phyloP scores from a whole-genome alignment of 2,888 invertebrate genomes.

The Drosophila setosimentum region DNA sequence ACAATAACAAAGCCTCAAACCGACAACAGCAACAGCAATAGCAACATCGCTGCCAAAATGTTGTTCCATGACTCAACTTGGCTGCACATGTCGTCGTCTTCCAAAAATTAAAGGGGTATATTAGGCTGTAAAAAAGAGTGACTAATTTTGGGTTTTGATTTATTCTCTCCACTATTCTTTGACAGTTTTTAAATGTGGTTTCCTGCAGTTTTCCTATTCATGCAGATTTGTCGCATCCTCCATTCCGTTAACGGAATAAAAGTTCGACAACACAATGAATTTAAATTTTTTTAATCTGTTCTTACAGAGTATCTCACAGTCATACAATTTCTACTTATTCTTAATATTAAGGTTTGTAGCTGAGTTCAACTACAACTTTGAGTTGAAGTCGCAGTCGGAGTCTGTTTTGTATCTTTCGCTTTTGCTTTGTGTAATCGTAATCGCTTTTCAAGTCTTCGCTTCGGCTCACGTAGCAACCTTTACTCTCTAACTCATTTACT shows the following conservation, averaged over 20 bases:
- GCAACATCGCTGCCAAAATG: slow-evolving; percentile 36
- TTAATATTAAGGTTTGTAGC: slow-evolving; percentile 7
- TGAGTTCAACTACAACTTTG: slow-evolving; percentile 27
- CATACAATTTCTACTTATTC: background rate
- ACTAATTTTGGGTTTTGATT: background rate
- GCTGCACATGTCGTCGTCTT: slow-evolving; percentile 29
- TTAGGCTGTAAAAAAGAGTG: background rate
- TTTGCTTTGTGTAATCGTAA: slow-evolving; percentile 47
- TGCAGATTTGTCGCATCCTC: background rate
- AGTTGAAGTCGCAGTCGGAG: slow-evolving; percentile 20
- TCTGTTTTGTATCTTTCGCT: slow-evolving; percentile 39
- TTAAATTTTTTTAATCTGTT: background rate
- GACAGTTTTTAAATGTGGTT: background rate
- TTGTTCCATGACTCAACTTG: slow-evolving; percentile 61
- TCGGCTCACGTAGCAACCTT: slow-evolving; percentile 57
- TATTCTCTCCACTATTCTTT: background rate
- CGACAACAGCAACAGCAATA: slow-evolving; percentile 16
- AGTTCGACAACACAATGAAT: background rate
- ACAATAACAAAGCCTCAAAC: slow-evolving; percentile 34
- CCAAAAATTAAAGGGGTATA: background rate
- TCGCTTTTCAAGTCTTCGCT: slow-evolving; percentile 48
- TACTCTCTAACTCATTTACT: slow-evolving; percentile 22
- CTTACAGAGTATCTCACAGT: slow-evolving; percentile 6
- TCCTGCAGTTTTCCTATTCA: background rate
- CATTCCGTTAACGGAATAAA: background rate